Evolutionary conservation across 2,888 invertebrate species (phyloP).

Genomic region (Tethea ocularis): DNA sequence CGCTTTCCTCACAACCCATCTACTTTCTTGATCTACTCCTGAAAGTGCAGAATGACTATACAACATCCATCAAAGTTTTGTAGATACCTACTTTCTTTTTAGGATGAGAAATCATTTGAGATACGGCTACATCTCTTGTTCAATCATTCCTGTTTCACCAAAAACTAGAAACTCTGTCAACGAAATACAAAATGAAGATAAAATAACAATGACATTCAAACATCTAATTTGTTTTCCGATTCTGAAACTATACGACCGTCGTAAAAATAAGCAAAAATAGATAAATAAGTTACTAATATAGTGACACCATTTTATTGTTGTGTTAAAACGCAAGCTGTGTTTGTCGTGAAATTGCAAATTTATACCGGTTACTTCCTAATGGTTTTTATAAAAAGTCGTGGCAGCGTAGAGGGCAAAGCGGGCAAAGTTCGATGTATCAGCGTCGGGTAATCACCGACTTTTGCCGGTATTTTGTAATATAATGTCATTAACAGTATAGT

Average conservation of each 20-base stretch:
- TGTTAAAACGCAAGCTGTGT: constrained; percentile 48
- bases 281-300: constrained; percentile 16
- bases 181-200: background rate
- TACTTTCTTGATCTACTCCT: too few species aligned
- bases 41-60: too few species aligned
- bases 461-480: background rate
- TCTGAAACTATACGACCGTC: constrained; percentile 12
- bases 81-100: background rate
- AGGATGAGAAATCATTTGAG: background rate
- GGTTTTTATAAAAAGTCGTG: constrained; percentile 1
- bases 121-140: background rate
- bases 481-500: too few species aligned
- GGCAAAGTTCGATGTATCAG: background rate
- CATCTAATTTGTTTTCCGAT: background rate
- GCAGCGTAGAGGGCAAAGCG: background rate
- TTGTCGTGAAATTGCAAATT: constrained; percentile 17
- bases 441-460: background rate
- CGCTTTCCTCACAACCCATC: too few species aligned
- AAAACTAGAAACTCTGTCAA: background rate
- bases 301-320: constrained; percentile 51
- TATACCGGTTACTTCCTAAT: constrained; percentile 15
- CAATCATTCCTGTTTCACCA: background rate
- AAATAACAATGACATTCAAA: background rate
- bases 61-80: too few species aligned
- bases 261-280: constrained; percentile 11